Conservation (phyloP, 2,797 vertebrate species). For the Streptopelia turtur region DNA sequence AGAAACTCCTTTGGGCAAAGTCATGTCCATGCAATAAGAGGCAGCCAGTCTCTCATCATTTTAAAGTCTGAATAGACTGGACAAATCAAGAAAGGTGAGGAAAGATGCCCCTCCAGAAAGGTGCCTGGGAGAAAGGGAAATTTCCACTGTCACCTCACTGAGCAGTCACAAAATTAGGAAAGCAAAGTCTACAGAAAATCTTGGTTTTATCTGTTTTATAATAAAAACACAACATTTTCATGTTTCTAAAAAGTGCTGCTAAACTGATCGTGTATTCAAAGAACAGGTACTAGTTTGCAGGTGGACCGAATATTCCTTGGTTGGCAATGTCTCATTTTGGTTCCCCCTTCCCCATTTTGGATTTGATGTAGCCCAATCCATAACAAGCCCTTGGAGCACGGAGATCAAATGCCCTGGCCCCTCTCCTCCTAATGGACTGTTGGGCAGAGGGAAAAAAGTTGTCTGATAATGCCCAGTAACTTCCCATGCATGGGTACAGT, state of each 20-base stretch:
- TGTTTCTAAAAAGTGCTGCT: not conserved
- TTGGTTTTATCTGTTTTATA: not conserved
- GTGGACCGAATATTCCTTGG: not conserved
- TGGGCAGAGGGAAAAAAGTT: not conserved
- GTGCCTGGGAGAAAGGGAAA: not conserved
- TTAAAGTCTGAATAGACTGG: not conserved
- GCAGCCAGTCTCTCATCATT: not conserved
- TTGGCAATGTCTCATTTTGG: not conserved
- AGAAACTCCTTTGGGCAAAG: not conserved
- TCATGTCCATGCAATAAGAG: not conserved
- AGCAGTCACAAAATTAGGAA: not conserved
- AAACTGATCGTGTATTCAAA: not conserved
- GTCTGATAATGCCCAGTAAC: not conserved
- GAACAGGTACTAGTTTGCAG: not conserved
- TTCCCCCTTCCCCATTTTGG: fast-evolving
- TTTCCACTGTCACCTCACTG: not conserved
- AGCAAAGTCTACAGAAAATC: not conserved
- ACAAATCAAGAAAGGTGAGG: not conserved
- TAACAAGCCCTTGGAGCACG: not conserved
- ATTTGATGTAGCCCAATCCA: not conserved
- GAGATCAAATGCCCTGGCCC: not conserved
- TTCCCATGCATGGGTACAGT: no score
- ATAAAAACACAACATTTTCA: not conserved
- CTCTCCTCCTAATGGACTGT: not conserved
- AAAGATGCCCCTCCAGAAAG: not conserved